phyloP scores from a whole-genome alignment of 2,888 invertebrate species.

The Heteromyza rotundicornis region DNA sequence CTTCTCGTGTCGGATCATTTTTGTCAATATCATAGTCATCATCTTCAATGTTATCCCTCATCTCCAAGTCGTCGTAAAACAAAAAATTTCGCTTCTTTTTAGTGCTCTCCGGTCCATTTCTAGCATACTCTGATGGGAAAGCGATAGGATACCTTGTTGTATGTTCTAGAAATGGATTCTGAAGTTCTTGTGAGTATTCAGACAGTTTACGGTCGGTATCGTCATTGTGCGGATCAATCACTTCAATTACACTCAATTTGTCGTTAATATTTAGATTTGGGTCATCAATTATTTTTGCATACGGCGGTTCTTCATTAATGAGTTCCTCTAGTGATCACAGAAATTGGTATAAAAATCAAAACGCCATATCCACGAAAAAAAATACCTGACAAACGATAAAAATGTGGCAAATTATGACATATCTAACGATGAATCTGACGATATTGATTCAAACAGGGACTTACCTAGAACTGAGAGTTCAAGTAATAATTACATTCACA shows the following conservation, averaged over 20 bases:
- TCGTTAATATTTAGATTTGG: background rate
- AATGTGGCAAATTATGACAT: too few relatives aligned
- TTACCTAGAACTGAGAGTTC: too few relatives aligned
- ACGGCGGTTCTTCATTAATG: background rate
- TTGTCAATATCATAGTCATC: constrained; percentile 30
- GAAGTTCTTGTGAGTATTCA: background rate
- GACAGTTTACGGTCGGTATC: background rate
- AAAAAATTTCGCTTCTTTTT: constrained; percentile 24
- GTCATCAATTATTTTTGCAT: background rate
- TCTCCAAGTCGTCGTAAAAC: constrained; percentile 35
- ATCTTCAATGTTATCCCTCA: constrained; percentile 28
- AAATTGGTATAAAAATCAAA: background rate
- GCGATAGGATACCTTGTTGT: background rate
- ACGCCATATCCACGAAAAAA: too few relatives aligned
- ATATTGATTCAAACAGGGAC: too few relatives aligned
- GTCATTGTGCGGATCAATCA: background rate
- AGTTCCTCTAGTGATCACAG: background rate
- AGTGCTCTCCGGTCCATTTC: constrained; percentile 5
- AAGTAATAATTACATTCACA: too few relatives aligned
- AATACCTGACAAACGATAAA: too few relatives aligned
- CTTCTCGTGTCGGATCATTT: constrained; percentile 2
- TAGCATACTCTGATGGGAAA: background rate
- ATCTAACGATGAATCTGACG: too few relatives aligned
- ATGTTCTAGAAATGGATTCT: background rate
- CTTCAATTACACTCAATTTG: background rate